These are phyloP conservation scores for Vombatus ursinus DNA, from an alignment of 2,113 vertebrate genomes.

Conservation along the genomic window DNA sequence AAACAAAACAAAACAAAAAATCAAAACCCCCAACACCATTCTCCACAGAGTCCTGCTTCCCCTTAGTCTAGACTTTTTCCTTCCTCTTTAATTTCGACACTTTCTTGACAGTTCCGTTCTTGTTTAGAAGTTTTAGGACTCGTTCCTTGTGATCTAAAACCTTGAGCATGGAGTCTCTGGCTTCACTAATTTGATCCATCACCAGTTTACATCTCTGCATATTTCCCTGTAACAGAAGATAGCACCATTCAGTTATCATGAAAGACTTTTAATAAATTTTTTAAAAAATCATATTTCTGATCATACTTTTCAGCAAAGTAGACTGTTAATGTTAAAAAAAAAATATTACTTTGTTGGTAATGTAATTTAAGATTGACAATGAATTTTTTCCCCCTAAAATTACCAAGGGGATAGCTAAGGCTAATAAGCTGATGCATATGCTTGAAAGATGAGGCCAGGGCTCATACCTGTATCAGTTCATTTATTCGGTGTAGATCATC, in stretches of 20 bases:
- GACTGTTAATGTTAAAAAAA: background rate
- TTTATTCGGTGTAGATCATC: conserved; percentile 98
- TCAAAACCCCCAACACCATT: conserved; percentile 70
- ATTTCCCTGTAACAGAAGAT: conserved; percentile 91
- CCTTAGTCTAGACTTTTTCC: conserved; percentile 89
- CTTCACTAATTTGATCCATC: conserved; percentile 99
- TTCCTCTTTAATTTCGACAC: conserved; percentile 98
- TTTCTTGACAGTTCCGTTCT: conserved; percentile 96
- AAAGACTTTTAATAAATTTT: background rate
- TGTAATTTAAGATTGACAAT: background rate
- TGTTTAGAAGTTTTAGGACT: conserved; percentile 98
- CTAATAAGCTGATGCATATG: background rate
- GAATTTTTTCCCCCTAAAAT: background rate
- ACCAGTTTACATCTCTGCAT: conserved; percentile 99
- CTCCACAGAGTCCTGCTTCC: conserved; percentile 79
- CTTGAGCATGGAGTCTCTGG: conserved; percentile 99
- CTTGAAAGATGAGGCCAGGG: background rate
- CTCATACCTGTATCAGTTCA: conserved; percentile 95
- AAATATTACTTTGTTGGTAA: conserved; percentile 18
- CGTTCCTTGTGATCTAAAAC: conserved; percentile 98
- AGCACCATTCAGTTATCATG: background rate
- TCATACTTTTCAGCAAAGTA: background rate
- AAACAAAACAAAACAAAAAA: conserved; percentile 67
- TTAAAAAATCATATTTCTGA: background rate
- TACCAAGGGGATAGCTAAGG: background rate